These are phyloP conservation scores for Zoanthus sociatus DNA, from an alignment of 92 coral and sea anemone genomes.

Conservation along the genomic window DNA sequence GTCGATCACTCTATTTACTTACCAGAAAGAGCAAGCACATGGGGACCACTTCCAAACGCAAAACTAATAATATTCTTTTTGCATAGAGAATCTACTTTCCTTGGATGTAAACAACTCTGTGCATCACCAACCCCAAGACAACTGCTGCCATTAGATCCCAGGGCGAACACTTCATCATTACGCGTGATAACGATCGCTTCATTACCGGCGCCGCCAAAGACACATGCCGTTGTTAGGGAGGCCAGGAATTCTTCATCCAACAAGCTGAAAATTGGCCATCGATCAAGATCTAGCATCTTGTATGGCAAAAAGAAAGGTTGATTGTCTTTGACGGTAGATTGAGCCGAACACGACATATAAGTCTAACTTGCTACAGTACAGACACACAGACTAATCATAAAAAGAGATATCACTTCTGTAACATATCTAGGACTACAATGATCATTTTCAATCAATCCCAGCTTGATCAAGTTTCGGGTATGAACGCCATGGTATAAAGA, in stretches of 20 bases:
- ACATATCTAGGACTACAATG: too few species aligned
- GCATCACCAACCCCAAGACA: constrained; percentile 87
- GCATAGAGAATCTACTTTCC: constrained; percentile 83
- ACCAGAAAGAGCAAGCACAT: constrained; percentile 90
- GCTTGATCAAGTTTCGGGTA: too few species aligned
- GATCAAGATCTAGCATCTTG: constrained; percentile 81
- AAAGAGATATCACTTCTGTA: too few species aligned
- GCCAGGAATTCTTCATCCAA: constrained; percentile 68
- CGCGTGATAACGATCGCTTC: constrained; percentile 86
- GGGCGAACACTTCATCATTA: constrained; percentile 82
- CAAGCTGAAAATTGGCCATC: constrained; percentile 93
- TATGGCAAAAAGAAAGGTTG: constrained; percentile 14
- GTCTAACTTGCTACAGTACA: too few species aligned
- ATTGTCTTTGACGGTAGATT: not conserved
- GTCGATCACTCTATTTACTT: not conserved
- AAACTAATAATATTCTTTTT: constrained; percentile 74
- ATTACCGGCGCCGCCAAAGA: constrained; percentile 91
- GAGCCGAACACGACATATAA: not conserved
- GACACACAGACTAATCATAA: too few species aligned
- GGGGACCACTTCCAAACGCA: constrained; percentile 93
- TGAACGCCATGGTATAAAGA: too few species aligned
- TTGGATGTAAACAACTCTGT: constrained; percentile 81
- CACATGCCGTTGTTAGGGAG: constrained; percentile 80
- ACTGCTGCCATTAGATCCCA: constrained; percentile 90
- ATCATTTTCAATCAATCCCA: too few species aligned